phyloP scores from a whole-genome alignment of 92 coral and sea anemone genomes.

The Palythoa grandiflora region DNA sequence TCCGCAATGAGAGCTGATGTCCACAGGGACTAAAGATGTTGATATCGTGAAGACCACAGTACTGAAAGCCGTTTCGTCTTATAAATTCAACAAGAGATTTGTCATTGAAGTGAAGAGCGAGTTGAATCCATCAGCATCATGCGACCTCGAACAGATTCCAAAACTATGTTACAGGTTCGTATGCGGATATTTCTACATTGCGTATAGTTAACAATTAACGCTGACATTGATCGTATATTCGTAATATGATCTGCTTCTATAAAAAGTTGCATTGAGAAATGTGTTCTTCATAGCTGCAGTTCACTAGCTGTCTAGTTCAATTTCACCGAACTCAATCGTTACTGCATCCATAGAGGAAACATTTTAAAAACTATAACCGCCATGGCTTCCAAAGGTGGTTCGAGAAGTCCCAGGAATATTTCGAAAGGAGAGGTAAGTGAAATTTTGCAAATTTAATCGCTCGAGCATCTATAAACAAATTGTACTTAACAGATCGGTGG shows the following conservation, averaged over 20 bases:
- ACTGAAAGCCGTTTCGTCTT: neutral
- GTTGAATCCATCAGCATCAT: neutral
- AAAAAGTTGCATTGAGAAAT: neutral
- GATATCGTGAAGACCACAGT: neutral
- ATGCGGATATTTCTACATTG: neutral
- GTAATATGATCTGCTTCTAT: conserved; percentile 23
- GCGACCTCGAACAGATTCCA: conserved; percentile 38
- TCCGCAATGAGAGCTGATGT: neutral
- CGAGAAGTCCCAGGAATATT: conserved; percentile 19
- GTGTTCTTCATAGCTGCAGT: neutral
- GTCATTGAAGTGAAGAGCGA: neutral
- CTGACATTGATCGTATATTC: neutral
- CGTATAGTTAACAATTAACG: conserved; percentile 33
- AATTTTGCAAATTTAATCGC: neutral
- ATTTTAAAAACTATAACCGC: neutral
- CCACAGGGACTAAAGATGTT: neutral
- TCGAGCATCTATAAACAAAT: neutral
- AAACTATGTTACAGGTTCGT: conserved; percentile 5
- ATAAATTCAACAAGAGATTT: neutral
- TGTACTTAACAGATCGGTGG: neutral
- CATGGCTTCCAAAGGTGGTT: conserved; percentile 34
- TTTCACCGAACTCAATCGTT: neutral
- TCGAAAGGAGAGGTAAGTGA: conserved; percentile 29
- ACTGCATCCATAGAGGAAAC: neutral
- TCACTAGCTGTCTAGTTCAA: neutral